Base-by-base conservation (phyloP, 2,113 vertebrate genomes). In the Salvelinus sp. region DNA sequence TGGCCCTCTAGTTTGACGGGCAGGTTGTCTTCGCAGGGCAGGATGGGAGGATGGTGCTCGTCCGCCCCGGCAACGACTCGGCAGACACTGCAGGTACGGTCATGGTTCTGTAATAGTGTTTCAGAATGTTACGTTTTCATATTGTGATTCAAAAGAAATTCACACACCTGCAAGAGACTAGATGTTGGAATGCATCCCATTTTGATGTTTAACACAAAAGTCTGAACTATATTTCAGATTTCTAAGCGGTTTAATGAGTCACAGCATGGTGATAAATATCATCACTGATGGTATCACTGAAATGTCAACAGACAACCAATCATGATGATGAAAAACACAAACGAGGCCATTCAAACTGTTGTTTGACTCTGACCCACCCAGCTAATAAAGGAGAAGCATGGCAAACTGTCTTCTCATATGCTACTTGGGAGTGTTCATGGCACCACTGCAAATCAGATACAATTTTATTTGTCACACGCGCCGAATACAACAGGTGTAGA, bases 31-130 rank as follows among this genome's bases (percentile, higher is more conserved):
- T 92, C 93, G 0, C 94, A 94, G 72, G 94, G 93, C 69, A 96
- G 77, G 77, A 94, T 91, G 16, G 95, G 95, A 0, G 95, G 95
- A 70, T 91, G 94, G 67, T 92, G 90, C 80, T 95, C 94, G 0
- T 95, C 94, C 0, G 95, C 95, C 9, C 91, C 92, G 76, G 92
- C 93, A 82, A 96, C 94, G 87, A 96, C 95, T 23, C 93, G 93
- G 82, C 95, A 96, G 0, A 90, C 87, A 0, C 93, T 91, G 74
- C 95, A 96, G 0, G 76, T 70, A 0, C 75, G 91, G 78, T 95
- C 94, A 0, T 94, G 94, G 68, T 93, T 94, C 95, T 96, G 90
- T 69, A 88, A 88, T 25, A 47, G 22, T 57, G 6, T 50, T 48
- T 48, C 47, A 48, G 7, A 48, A 48, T 48, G 12, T 7, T 10